Percentiles rank a stretch among this genome's conserved stretches.
These are phyloP conservation scores for Melanogrammus aeglefinus DNA, from an alignment of 2,797 vertebrate species.

Conservation along the genomic window DNA sequence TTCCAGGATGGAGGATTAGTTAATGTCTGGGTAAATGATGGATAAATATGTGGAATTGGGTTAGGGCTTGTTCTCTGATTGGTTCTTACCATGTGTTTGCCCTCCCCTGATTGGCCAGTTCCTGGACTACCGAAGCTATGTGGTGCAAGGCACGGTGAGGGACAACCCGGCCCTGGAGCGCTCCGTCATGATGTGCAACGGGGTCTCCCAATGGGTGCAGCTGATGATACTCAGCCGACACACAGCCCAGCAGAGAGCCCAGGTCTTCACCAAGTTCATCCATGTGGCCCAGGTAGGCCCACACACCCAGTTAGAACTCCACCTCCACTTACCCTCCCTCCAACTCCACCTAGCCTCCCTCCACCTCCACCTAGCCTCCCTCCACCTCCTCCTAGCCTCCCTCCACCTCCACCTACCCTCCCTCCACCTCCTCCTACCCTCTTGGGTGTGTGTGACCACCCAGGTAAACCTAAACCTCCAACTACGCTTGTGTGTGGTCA, in stretches of 20 bases:
- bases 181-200: conserved; percentile 87
- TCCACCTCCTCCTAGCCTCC: too few species aligned
- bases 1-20: too few species aligned
- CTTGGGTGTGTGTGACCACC: too few species aligned
- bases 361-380: too few species aligned
- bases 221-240: conserved; percentile 92
- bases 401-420: too few species aligned
- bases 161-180: conserved; percentile 84
- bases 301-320: too few species aligned
- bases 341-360: too few species aligned
- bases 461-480: too few species aligned
- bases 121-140: conserved; percentile 86
- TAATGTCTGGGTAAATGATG: too few species aligned
- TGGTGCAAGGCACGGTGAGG: conserved; percentile 80
- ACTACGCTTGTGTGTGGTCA: too few species aligned
- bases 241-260: conserved; percentile 83
- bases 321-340: too few species aligned
- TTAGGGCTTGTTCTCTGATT: background rate
- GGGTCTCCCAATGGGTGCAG: conserved; percentile 92
- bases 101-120: conserved; percentile 61
- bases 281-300: conserved; percentile 83
- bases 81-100: background rate
- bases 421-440: too few species aligned
- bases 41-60: background rate
- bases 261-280: conserved; percentile 91